Conservation (phyloP, 2,797 vertebrate genomes). For the Sciurus carolinensis region DNA sequence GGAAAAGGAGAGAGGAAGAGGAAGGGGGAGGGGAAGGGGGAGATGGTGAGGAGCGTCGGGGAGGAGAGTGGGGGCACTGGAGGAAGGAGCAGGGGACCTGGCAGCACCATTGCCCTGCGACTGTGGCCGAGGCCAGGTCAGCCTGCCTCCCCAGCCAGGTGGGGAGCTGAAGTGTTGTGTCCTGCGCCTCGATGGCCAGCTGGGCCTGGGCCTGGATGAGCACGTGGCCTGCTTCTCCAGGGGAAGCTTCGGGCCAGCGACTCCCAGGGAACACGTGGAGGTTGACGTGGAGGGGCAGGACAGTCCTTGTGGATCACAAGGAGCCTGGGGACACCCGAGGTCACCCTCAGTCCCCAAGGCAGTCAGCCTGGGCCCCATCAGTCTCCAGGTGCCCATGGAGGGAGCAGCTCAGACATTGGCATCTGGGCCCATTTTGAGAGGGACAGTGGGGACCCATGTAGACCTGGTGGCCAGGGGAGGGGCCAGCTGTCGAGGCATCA, state of each 20-base stretch:
- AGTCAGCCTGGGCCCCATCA: background rate
- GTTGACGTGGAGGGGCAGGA: background rate
- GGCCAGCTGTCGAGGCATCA: background rate
- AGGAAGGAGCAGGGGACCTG: too few relatives aligned
- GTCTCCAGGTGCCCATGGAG: too few relatives aligned
- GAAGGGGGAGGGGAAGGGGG: too few relatives aligned
- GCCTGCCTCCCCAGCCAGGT: too few relatives aligned
- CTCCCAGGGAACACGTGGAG: background rate
- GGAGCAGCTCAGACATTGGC: background rate
- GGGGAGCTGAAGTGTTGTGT: too few relatives aligned
- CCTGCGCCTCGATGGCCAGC: too few relatives aligned
- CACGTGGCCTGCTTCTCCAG: background rate
- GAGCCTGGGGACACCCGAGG: accelerated
- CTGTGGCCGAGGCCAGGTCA: too few relatives aligned
- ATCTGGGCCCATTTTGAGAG: background rate
- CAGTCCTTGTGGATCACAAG: background rate
- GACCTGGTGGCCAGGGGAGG: background rate
- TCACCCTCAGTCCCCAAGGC: background rate
- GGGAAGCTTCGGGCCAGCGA: background rate
- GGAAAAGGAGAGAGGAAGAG: too few relatives aligned
- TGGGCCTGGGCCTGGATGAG: too few relatives aligned
- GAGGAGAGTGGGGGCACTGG: background rate
- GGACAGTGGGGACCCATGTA: background rate
- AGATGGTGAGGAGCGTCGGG: accelerated
- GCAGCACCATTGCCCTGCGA: too few relatives aligned